phyloP scores from a whole-genome alignment of 1,140 invertebrate genomes.

The Diprion similis region DNA sequence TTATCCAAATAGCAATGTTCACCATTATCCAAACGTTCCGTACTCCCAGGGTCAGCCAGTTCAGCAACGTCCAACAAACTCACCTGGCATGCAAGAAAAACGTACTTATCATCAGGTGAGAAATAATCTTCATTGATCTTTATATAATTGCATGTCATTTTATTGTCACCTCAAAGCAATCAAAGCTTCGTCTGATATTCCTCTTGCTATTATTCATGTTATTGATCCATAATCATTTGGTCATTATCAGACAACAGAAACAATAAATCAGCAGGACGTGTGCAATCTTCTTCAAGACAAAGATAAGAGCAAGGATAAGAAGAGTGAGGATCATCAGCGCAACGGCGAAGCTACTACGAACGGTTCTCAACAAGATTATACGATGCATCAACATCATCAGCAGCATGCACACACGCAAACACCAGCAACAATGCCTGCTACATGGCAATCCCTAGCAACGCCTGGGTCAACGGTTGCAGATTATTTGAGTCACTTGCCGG shows the following conservation, averaged over 20 bases:
- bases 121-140: background rate
- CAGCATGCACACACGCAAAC: slow-evolving; percentile 61
- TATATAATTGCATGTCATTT: background rate
- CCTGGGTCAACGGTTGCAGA: slow-evolving; percentile 81
- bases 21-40: slow-evolving; percentile 59
- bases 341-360: slow-evolving; percentile 49
- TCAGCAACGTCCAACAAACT: slow-evolving; percentile 56
- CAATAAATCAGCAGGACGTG: slow-evolving; percentile 58
- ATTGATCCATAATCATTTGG: slow-evolving; percentile 1
- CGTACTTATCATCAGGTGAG: slow-evolving; percentile 58
- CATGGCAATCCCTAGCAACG: slow-evolving; percentile 78
- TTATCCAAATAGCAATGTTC: slow-evolving; percentile 59
- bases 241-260: slow-evolving; percentile 46
- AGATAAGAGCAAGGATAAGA: slow-evolving; percentile 58
- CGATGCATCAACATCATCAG: slow-evolving; percentile 60
- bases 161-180: too few species aligned
- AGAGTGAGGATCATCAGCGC: slow-evolving; percentile 42
- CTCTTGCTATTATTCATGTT: background rate
- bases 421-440: slow-evolving; percentile 61
- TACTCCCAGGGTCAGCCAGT: slow-evolving; percentile 58
- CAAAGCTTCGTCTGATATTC: background rate
- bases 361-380: slow-evolving; percentile 55
- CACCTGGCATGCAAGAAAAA: slow-evolving; percentile 59
- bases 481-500: slow-evolving; percentile 78
- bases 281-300: slow-evolving; percentile 60